Percentiles rank a stretch among this genome's conserved stretches.
Conservation (phyloP, 2,888 invertebrate species). For the Lingula anatina region DNA sequence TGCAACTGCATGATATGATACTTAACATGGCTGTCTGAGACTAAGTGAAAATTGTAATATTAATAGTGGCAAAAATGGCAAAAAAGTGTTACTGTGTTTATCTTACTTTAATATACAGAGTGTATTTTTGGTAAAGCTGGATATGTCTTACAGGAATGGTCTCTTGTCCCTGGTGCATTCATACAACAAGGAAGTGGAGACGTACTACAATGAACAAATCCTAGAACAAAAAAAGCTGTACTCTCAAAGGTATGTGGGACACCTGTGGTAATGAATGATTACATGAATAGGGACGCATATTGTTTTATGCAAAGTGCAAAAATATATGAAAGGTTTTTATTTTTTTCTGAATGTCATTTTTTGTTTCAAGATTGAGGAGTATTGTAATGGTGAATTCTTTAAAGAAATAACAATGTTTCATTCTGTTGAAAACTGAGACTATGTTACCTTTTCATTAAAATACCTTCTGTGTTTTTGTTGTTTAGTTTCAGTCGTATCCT, state of each 20-base stretch:
- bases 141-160: slow-evolving; percentile 28
- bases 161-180: slow-evolving; percentile 70
- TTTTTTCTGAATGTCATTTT: no score
- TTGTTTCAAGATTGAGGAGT: no score
- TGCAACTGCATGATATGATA: no score
- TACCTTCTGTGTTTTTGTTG: not conserved
- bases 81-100: not conserved
- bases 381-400: no score
- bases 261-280: not conserved
- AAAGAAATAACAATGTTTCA: no score
- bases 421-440: not conserved
- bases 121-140: not conserved
- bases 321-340: no score
- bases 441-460: no score
- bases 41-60: no score
- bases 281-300: no score
- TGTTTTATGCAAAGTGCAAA: no score
- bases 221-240: slow-evolving; percentile 75
- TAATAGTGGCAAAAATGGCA: no score
- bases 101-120: not conserved
- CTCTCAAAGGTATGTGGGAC: slow-evolving; percentile 52
- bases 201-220: slow-evolving; percentile 80
- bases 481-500: slow-evolving; percentile 77
- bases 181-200: slow-evolving; percentile 76
- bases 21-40: no score